Evolutionary conservation across 2,797 vertebrate species (phyloP), one percentile per base, ranked within the genome.

Genomic region (Phoeniculus purpureus): DNA sequence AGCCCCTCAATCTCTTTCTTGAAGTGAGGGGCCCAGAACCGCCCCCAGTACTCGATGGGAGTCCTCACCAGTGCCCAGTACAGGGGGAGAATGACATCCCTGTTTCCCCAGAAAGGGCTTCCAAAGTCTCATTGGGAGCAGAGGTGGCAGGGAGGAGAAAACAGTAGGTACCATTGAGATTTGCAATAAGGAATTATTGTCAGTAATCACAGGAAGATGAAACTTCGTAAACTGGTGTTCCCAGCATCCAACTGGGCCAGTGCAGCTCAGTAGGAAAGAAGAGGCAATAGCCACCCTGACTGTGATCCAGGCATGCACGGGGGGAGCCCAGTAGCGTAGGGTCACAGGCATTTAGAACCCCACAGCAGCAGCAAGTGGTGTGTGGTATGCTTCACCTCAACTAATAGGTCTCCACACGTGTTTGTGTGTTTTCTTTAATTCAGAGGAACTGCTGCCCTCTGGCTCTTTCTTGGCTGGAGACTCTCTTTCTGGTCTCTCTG

Each of bases 141-240:
- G 37, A 81, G 34, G 56, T 9, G 16, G 12, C 26, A 50, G 18
- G 20, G 25, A 70, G 12, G 26, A n/a, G 19, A 52, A 77, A 68
- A 25, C 2, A 2, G 25, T 2, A 2, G 22, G 17, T 64, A 6
- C 26, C 54, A 1, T 0, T 56, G 5, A 34, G 10, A 9, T 76
- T 62, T 21, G 29, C 26, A 68, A 29, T 5, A 29, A 52, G 31
- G 29, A 74, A 45, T 78, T 58, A 26, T 7, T 51, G 9, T 4
- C 40, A 26, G 51, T 6, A 40, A 14, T 19, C 21, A 14, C 15
- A 48, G 19, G 19, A 21, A 48, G 19, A 22, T 2, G 0, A 16
- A 12, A 40, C 27, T 67, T 34, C 67, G 6, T 7, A 43, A 43
- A 43, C 5, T 56, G 10, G 17, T 31, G 50, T 25, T 66, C n/a